Evolutionary conservation across 2,888 invertebrate genomes (phyloP).

Genomic region (Bombylius major): DNA sequence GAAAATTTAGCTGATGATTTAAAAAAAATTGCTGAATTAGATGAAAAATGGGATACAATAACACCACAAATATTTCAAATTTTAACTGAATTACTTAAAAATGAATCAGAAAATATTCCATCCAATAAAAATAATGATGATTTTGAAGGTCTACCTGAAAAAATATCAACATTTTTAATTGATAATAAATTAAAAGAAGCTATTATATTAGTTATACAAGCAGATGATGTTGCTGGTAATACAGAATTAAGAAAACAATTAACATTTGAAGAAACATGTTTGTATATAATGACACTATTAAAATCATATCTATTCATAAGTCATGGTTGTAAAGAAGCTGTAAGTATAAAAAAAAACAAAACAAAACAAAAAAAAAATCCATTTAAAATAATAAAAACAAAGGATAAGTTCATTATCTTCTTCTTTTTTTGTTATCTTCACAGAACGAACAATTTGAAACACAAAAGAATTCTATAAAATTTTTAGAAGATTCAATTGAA

Average conservation of each 20-base stretch:
- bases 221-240: constrained; percentile 30
- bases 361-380: neutral
- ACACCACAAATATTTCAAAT: constrained; percentile 25
- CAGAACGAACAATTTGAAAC: constrained; percentile 43
- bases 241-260: constrained; percentile 23
- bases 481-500: constrained; percentile 51
- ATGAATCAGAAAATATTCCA: neutral
- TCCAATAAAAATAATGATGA: constrained; percentile 20
- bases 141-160: constrained; percentile 26
- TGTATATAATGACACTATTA: constrained; percentile 27
- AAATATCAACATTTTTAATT: constrained; percentile 24
- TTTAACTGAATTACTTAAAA: constrained; percentile 11
- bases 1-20: constrained; percentile 45
- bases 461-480: constrained; percentile 53
- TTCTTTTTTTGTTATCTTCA: neutral
- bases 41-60: constrained; percentile 34
- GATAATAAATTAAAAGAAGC: constrained; percentile 31
- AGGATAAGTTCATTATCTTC: neutral
- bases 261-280: constrained; percentile 28
- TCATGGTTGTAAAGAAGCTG: constrained; percentile 27
- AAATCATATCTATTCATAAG: constrained; percentile 31
- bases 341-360: constrained; percentile 17
- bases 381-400: too few species aligned
- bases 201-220: constrained; percentile 26
- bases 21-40: constrained; percentile 38